These are phyloP conservation scores for Romanogobio albipinnatus DNA, from an alignment of 2,113 vertebrate genomes.

Conservation along the genomic window DNA sequence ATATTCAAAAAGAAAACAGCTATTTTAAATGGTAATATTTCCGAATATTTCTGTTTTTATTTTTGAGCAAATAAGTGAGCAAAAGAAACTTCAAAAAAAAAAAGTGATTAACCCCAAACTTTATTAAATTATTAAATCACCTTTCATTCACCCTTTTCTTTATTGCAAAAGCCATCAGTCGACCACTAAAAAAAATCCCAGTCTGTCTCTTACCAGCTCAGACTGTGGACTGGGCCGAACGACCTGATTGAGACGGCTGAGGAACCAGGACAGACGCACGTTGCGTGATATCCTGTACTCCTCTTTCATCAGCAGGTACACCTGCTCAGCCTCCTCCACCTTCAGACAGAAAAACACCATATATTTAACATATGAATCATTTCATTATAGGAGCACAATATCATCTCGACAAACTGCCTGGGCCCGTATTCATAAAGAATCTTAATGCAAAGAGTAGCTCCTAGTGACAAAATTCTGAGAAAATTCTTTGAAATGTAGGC, in stretches of 20 bases:
- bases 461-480: too few relatives aligned
- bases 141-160: background rate
- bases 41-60: background rate
- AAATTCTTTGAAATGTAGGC: too few relatives aligned
- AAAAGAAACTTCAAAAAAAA: background rate
- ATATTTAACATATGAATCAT: background rate
- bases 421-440: too few relatives aligned
- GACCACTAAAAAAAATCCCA: background rate
- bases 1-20: background rate
- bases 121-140: background rate
- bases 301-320: conserved; percentile 95
- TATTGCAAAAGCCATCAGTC: background rate
- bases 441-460: too few relatives aligned
- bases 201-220: conserved; percentile 81
- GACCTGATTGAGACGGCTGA: conserved; percentile 88
- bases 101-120: background rate
- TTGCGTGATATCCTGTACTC: conserved; percentile 96
- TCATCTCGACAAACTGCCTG: background rate
- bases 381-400: background rate
- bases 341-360: conserved; percentile 57
- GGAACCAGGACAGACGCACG: conserved; percentile 95
- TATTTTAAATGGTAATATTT: background rate
- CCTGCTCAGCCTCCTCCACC: conserved; percentile 97
- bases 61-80: background rate
- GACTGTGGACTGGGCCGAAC: conserved; percentile 83